Base-by-base conservation (phyloP, 2,888 invertebrate species). In the Dioctria linearis region DNA sequence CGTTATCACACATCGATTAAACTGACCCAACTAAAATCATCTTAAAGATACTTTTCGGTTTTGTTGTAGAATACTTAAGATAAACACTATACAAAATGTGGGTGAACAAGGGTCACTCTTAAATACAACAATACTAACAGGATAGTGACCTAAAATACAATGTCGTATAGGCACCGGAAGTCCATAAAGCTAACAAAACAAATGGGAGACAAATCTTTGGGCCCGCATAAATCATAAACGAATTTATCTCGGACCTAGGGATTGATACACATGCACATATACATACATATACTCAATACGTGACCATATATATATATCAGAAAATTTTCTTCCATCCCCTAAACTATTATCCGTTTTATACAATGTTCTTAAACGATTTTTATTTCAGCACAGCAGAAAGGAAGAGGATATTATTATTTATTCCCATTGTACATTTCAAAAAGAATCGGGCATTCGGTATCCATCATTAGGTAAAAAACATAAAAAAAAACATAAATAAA, bases 221-320 rank as follows among this genome's bases (percentile, higher is more conserved):
- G 65, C 80, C 75, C 73, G 80, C 80, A 80, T 80, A 73, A 80
- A 80, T 80, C 80, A 80, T 80, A 61, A 11, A 61, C 25, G 61
- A 61, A 25, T 61, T n/a, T 61, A 61, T 61, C 25, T 25, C 2
- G 4, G 25, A 61, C 6, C 11, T 8, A 61, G n/a, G 61, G 25
- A 61, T 61, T 61, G 8, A 25, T 25, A 25, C 25, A 25, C 25
- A 25, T 25, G 2, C 25, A 25, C 25, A 25, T 25, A 25, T 2
- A 25, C 25, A 25, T 25, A 25, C 25, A 25, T 25, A 25, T 25
- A 25, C 25, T 1, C 25, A 25, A 25, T 25, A 25, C 25, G 25
- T 2, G 1, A 25, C 25, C 25, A 25, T 25, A 25, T 25, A 25
- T 2, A 25, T 25, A 25, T 25, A 25, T 25, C 25, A 25, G 25